phyloP scores from a whole-genome alignment of 2,797 vertebrate genomes.

The Stomatorhinus walkeri region DNA sequence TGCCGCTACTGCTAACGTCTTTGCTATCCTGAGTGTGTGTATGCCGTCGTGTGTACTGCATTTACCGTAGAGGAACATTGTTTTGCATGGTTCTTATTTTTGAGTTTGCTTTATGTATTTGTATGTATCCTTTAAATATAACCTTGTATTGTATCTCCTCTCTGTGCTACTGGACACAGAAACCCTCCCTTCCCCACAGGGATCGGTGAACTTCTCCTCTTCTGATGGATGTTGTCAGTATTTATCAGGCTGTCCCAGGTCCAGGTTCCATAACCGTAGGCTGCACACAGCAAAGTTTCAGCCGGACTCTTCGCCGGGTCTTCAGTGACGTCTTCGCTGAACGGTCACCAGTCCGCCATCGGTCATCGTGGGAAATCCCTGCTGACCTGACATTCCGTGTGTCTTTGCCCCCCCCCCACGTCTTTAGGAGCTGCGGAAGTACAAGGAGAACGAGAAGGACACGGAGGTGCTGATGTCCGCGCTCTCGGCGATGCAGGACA shows the following conservation, averaged over 20 bases:
- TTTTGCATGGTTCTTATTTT: neutral
- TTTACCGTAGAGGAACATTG: neutral
- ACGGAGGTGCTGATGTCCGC: constrained; percentile 84
- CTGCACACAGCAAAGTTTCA: neutral
- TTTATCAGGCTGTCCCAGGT: neutral
- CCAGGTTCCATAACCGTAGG: neutral
- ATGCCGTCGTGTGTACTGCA: neutral
- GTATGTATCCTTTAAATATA: neutral
- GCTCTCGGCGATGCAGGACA: constrained; percentile 85
- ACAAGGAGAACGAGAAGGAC: constrained; percentile 84
- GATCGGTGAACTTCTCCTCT: neutral
- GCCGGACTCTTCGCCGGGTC: neutral
- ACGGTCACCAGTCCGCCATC: neutral
- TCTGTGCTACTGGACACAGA: neutral
- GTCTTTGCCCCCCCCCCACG: neutral
- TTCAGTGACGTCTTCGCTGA: neutral
- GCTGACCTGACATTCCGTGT: neutral
- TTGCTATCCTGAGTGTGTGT: neutral
- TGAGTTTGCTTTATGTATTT: neutral
- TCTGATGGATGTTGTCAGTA: neutral
- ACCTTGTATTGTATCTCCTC: neutral
- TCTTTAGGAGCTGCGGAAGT: constrained; percentile 73
- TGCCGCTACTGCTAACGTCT: neutral
- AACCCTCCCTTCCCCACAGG: neutral
- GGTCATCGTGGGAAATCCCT: neutral